These are phyloP conservation scores for Albula glossodonta DNA, from an alignment of 2,113 vertebrate genomes.

Conservation along the genomic window DNA sequence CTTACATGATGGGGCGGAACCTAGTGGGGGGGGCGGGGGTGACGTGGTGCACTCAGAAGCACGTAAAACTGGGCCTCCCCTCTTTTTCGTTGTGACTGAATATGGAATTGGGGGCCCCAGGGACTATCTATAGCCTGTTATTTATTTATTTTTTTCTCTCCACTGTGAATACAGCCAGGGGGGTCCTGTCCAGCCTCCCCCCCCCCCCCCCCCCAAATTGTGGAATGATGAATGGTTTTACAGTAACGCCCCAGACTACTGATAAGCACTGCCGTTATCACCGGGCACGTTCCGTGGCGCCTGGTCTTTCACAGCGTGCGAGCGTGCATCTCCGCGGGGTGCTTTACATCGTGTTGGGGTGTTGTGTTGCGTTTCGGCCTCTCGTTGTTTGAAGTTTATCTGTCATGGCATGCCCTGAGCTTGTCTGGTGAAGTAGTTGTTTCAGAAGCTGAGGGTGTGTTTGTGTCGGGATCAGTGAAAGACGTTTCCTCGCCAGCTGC, in stretches of 20 bases:
- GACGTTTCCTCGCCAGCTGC: too few species aligned
- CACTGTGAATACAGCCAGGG: not conserved
- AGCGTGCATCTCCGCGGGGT: not conserved
- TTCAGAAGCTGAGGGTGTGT: not conserved
- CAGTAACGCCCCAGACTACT: not conserved
- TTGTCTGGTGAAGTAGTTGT: not conserved
- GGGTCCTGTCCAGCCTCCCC: not conserved
- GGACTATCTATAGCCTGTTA: not conserved
- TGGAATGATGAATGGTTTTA: not conserved
- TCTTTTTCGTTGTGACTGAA: not conserved
- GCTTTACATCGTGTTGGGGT: not conserved
- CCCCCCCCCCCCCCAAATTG: not conserved
- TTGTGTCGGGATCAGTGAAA: too few species aligned
- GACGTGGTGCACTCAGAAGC: not conserved
- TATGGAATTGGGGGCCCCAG: not conserved
- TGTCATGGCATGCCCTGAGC: not conserved
- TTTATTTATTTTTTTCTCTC: not conserved
- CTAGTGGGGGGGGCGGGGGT: not conserved
- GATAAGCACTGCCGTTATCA: not conserved
- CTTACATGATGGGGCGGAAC: constrained; percentile 26
- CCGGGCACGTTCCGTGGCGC: not conserved
- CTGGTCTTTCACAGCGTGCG: not conserved
- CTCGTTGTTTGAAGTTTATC: not conserved
- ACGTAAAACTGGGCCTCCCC: not conserved
- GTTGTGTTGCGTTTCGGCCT: not conserved